Evolutionary conservation across 2,797 vertebrate genomes (phyloP).

Genomic region (Spizella passerina): DNA sequence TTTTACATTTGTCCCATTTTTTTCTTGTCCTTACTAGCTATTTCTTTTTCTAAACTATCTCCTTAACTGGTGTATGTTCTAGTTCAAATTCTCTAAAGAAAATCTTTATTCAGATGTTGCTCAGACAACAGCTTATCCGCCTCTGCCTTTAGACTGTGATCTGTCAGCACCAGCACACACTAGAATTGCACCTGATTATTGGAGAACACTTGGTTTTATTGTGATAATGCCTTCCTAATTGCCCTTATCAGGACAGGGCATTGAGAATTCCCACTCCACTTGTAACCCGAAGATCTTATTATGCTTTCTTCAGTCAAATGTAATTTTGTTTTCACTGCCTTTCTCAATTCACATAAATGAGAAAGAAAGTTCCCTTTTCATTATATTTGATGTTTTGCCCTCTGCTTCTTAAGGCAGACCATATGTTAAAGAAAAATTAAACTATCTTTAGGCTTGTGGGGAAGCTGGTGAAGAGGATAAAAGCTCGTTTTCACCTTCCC

Average conservation of each 20-base stretch:
- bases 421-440: neutral
- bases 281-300: slow-evolving; percentile 58
- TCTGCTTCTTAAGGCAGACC: neutral
- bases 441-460: neutral
- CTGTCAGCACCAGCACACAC: neutral
- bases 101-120: neutral
- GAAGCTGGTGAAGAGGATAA: neutral
- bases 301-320: slow-evolving; percentile 50
- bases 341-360: slow-evolving; percentile 54
- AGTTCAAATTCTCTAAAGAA: neutral
- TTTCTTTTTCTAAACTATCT: neutral
- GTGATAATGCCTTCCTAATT: slow-evolving; percentile 62
- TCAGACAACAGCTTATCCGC: neutral
- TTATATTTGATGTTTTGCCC: slow-evolving; percentile 15
- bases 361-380: neutral
- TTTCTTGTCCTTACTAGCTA: neutral
- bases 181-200: slow-evolving; percentile 20
- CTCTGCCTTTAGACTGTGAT: neutral
- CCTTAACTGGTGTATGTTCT: neutral
- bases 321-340: slow-evolving; percentile 45
- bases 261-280: slow-evolving; percentile 27
- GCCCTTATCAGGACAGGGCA: slow-evolving; percentile 62
- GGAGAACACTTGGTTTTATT: slow-evolving; percentile 49
- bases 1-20: neutral
- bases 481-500: neutral